phyloP scores from a whole-genome alignment of 2,888 invertebrate genomes.

The Aricia artaxerxes region DNA sequence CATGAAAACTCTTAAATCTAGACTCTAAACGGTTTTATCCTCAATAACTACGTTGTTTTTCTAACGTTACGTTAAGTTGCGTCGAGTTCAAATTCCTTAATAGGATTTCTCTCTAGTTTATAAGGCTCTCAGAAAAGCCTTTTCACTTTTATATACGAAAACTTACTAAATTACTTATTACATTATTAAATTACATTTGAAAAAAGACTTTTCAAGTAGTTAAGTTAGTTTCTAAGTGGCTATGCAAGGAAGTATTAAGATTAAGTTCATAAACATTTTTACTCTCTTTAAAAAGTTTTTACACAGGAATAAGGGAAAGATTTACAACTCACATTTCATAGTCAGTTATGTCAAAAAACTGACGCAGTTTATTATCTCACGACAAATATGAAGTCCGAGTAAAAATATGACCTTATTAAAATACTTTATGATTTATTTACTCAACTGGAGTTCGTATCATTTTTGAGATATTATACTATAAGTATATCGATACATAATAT shows the following conservation, averaged over 20 bases:
- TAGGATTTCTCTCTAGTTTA: neutral
- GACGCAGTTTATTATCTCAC: conserved; percentile 46
- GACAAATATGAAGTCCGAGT: conserved; percentile 52
- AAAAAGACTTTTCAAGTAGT: neutral
- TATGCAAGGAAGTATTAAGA: neutral
- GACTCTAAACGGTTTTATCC: neutral
- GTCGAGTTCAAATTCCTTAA: neutral
- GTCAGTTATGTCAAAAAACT: conserved; percentile 53
- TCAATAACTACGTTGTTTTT: neutral
- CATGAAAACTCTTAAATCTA: too few relatives aligned
- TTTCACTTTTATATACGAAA: neutral
- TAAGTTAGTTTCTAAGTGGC: neutral
- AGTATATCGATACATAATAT: too few relatives aligned
- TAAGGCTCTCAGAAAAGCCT: neutral
- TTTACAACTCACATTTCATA: conserved; percentile 56
- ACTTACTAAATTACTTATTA: too few relatives aligned
- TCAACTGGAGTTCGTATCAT: neutral
- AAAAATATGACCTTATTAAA: neutral
- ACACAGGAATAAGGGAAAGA: conserved; percentile 41
- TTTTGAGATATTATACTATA: too few relatives aligned
- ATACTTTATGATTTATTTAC: neutral
- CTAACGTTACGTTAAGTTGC: neutral
- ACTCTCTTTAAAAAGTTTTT: neutral
- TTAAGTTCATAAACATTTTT: conserved; percentile 12
- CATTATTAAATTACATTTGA: too few relatives aligned